Conservation (phyloP, 2,888 invertebrate genomes). For the Andrena flavipes region DNA sequence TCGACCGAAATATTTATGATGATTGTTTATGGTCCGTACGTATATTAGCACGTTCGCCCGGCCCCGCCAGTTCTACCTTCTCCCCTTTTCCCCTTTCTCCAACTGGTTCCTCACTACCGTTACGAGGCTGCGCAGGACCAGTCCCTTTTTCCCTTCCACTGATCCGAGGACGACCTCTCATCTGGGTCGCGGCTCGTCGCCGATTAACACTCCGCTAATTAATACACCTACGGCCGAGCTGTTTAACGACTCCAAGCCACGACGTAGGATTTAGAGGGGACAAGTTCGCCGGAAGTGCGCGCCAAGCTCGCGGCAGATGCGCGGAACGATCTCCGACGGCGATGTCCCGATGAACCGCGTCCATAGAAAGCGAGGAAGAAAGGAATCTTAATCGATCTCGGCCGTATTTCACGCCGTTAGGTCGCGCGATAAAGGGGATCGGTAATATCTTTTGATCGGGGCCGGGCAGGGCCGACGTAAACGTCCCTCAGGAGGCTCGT, state of each 20-base stretch:
- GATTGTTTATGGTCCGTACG: conserved; percentile 84
- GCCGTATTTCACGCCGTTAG: conserved; percentile 51
- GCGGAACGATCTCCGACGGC: conserved; percentile 1
- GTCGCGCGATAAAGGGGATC: conserved; percentile 38
- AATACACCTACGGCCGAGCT: conserved; percentile 45
- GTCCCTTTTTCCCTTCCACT: conserved; percentile 19
- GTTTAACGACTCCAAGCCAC: not conserved
- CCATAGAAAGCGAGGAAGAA: not conserved
- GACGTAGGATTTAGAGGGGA: not conserved
- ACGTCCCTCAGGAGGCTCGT: conserved; percentile 55
- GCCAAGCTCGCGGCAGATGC: conserved; percentile 28
- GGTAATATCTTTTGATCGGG: conserved; percentile 53
- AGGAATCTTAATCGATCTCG: conserved; percentile 39
- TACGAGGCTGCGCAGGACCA: conserved; percentile 35
- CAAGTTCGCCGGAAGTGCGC: not conserved
- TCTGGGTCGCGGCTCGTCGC: conserved; percentile 40
- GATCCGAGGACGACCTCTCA: conserved; percentile 34
- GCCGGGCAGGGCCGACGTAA: conserved; percentile 43
- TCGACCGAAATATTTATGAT: conserved; percentile 84
- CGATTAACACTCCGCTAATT: conserved; percentile 69
- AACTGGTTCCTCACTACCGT: conserved; percentile 65
- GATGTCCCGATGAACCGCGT: not conserved
- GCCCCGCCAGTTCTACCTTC: conserved; percentile 43
- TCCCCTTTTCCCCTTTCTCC: conserved; percentile 25
- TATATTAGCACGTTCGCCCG: conserved; percentile 82